These are phyloP conservation scores for Ptychodera flava DNA, from an alignment of 35 echinoderm and acorn worm species.

Conservation along the genomic window DNA sequence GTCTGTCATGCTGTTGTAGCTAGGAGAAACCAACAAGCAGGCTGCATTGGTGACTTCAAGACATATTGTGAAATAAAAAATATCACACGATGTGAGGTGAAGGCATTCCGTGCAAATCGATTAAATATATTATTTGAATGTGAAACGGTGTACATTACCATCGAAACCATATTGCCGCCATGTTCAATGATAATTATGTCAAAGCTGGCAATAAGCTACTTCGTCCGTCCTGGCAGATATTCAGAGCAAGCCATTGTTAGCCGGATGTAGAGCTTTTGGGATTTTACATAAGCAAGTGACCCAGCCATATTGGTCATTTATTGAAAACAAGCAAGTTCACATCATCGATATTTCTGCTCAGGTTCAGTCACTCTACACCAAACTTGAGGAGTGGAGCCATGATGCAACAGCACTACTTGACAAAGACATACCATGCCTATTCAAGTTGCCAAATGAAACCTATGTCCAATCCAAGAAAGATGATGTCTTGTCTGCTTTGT, in stretches of 20 bases:
- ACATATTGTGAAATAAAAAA: neutral
- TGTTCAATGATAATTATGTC: constrained; percentile 3
- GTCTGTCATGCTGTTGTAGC: constrained; percentile 18
- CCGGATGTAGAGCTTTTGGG: constrained; percentile 13
- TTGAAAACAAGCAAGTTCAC: constrained; percentile 21
- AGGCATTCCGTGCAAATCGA: constrained; percentile 11
- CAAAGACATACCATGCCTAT: neutral
- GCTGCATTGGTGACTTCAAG: constrained; percentile 4
- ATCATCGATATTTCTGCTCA: constrained; percentile 1
- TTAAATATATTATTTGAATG: constrained; percentile 22
- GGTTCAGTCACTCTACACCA: neutral
- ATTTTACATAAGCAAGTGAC: constrained; percentile 38
- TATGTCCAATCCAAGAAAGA: neutral
- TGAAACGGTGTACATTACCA: constrained; percentile 14
- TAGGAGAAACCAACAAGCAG: constrained; percentile 22
- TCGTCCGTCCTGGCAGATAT: constrained; percentile 15
- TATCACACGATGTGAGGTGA: neutral
- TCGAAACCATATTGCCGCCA: constrained; percentile 3
- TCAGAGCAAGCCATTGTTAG: neutral
- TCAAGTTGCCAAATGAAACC: neutral
- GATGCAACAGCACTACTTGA: constrained; percentile 3
- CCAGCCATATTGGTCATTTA: constrained; percentile 16
- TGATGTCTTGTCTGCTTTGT: neutral
- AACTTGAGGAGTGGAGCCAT: neutral
- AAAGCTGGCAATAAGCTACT: constrained; percentile 29